A percentile compares a stretch with the other conserved stretches of the same genome.
Conservation (phyloP, 2,113 vertebrate genomes). For the Trachemys scripta region DNA sequence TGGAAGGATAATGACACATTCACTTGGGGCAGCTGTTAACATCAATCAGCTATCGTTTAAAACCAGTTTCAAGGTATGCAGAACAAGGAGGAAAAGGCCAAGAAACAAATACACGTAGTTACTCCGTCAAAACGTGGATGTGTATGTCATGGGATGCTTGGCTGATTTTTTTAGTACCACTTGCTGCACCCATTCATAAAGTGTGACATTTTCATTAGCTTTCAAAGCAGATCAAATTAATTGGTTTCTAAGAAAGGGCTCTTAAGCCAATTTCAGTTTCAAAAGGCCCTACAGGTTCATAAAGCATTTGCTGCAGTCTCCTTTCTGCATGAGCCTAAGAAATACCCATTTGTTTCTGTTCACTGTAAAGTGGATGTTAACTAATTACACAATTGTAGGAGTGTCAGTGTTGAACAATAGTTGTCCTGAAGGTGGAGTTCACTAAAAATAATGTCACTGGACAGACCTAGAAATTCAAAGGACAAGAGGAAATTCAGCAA, state of each 20-base stretch:
- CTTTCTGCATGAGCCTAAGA: not conserved
- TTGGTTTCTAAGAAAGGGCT: not conserved
- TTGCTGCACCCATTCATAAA: not conserved
- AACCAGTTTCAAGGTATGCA: slow-evolving; percentile 3
- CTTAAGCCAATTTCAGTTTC: not conserved
- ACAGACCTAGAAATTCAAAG: not conserved
- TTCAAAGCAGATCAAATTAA: not conserved
- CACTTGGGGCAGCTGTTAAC: not conserved
- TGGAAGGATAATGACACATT: not conserved
- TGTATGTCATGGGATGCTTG: not conserved
- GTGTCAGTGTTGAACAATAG: not conserved
- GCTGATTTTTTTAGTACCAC: not conserved
- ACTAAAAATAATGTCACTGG: not conserved
- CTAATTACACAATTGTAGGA: rapidly evolving
- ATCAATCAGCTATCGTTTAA: not conserved
- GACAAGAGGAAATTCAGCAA: not conserved
- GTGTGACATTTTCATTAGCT: not conserved
- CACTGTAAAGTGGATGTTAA: not conserved
- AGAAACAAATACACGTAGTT: not conserved
- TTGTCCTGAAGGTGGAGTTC: not conserved
- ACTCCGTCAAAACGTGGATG: not conserved
- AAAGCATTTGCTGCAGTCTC: not conserved
- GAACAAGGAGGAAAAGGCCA: slow-evolving; percentile 10
- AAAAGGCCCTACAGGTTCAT: not conserved
- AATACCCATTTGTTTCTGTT: slow-evolving; percentile 7